phyloP scores from a whole-genome alignment of 2,797 vertebrate genomes.

The Silurus lanzhouensis region DNA sequence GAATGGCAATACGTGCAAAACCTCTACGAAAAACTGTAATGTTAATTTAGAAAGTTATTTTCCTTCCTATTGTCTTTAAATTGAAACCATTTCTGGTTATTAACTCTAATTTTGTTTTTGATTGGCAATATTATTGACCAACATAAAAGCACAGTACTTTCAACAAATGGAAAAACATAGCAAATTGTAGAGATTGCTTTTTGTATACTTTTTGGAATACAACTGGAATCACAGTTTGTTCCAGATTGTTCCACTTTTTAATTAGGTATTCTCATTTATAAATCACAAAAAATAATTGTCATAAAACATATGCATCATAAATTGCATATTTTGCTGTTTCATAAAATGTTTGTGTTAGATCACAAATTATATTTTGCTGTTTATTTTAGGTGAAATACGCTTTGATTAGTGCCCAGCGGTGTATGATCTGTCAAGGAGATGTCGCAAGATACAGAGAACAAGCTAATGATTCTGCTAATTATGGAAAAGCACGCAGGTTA shows the following conservation, averaged over 20 bases:
- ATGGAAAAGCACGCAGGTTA: slow-evolving; percentile 96
- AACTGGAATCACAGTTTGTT: not conserved
- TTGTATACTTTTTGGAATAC: not conserved
- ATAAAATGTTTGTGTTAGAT: not conserved
- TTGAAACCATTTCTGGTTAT: not conserved
- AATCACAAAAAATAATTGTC: not conserved
- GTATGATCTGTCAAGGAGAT: slow-evolving; percentile 97
- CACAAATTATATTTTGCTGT: slow-evolving; percentile 13
- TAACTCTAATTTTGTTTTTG: not conserved
- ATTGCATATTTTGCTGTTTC: not conserved
- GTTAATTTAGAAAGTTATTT: not conserved
- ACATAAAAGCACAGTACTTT: not conserved
- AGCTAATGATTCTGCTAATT: slow-evolving; percentile 92
- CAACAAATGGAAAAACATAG: not conserved
- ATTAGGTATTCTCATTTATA: not conserved
- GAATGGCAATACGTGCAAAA: slow-evolving; percentile 90
- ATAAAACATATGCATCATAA: not conserved
- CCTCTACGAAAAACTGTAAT: slow-evolving; percentile 90
- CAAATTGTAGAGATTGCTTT: not conserved
- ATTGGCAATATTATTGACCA: not conserved
- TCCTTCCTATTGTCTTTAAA: not conserved
- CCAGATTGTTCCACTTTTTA: not conserved
- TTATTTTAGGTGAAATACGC: slow-evolving; percentile 91
- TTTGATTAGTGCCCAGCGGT: slow-evolving; percentile 94
- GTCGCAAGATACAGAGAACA: slow-evolving; percentile 95